Base-by-base conservation (phyloP, 2,888 invertebrate genomes). In the Chaetogeoica ovagalla region DNA sequence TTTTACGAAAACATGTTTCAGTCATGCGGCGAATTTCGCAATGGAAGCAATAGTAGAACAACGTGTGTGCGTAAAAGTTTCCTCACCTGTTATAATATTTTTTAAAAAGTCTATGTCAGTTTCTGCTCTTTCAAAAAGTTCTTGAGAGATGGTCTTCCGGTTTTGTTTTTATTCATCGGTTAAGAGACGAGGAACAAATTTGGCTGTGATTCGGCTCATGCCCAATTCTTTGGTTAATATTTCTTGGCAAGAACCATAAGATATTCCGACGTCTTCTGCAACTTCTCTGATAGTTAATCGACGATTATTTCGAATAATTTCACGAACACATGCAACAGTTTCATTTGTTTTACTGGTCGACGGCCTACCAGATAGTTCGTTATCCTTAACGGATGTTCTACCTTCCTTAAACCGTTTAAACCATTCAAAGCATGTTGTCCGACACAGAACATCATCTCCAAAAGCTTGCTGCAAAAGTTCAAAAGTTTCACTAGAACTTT, bases 281-380 rank as follows among this genome's bases (percentile, higher is more conserved):
- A 70, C 57, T 70, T 70, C 57, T 57, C 55, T 57, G 13, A 52
- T 68, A 52, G 68, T 52, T 68, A 48, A 70, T 57, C 43, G 72
- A 72, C 72, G 60, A 60, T 72, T 72, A 72, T 60, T 60, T 72
- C 23, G 43, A 72, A 72, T 43, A 72, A 60, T 72, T 72, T 72
- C 72, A 60, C 43, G 59, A 71, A 71, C 60, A 39, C 43, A 15
- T 21, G 60, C 59, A 72, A 72, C 60, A 43, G 39, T 71, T 71
- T 69, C 69, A 52, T 72, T 72, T 72, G 37, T 43, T 59, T 69
- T 65, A 69, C 9, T 55, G 52, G 68, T 68, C 52, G 48, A 52
- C 0, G 48, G 52, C 23, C 68, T 66, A 68, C 68, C 48, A n/a
- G 52, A 55, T 55, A 19, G 69, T 69, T 69, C 69, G 55, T 69